Evolutionary conservation across 2,797 vertebrate genomes (phyloP).

Genomic region (Siniperca undulata): DNA sequence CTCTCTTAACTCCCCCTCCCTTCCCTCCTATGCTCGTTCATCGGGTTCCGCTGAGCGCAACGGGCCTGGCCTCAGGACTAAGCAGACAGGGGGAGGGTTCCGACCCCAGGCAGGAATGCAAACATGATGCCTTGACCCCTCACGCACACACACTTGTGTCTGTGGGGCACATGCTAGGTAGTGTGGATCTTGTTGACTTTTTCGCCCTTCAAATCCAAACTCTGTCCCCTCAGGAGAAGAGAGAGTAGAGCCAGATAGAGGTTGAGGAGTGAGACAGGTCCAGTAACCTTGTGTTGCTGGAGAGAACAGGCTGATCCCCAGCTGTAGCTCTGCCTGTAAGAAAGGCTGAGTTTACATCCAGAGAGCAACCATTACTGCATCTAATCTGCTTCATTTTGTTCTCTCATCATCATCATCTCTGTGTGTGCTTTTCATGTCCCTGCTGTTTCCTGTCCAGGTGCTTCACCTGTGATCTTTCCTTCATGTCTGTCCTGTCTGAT

Average conservation of each 20-base stretch:
- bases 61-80: conserved; percentile 81
- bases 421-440: conserved; percentile 54
- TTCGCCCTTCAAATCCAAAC: conserved; percentile 81
- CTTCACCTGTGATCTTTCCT: conserved; percentile 61
- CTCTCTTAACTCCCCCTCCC: conserved; percentile 19
- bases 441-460: conserved; percentile 68
- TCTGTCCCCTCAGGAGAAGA: conserved; percentile 77
- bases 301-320: conserved; percentile 72
- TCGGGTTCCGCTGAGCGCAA: conserved; percentile 56
- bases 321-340: conserved; percentile 58
- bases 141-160: conserved; percentile 80
- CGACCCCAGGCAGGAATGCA: conserved; percentile 85
- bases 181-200: conserved; percentile 80
- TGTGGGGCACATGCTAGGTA: conserved; percentile 85
- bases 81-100: conserved; percentile 77
- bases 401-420: conserved; percentile 15
- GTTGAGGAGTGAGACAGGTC: conserved; percentile 68
- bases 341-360: conserved; percentile 49
- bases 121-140: conserved; percentile 85
- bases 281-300: conserved; percentile 69
- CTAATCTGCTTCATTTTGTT: conserved; percentile 45
- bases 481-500: conserved; percentile 72
- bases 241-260: conserved; percentile 58
- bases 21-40: conserved; percentile 24
- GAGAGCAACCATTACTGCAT: conserved; percentile 61